Conservation (phyloP, 2,888 invertebrate genomes). For the Drosophila setosimentum region DNA sequence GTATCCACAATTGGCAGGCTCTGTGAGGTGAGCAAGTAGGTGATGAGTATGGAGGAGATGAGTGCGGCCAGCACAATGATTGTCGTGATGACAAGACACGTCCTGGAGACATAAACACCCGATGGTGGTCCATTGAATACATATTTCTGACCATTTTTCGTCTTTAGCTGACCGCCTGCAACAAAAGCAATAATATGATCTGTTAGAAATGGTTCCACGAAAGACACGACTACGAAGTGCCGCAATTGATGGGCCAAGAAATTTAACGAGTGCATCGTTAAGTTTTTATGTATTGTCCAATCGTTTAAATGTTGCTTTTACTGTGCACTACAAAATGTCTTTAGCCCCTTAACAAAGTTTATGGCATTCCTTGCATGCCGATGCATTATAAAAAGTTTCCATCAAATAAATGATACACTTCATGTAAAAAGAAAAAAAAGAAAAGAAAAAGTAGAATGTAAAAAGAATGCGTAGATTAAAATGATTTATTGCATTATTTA, state of each 20-base stretch:
- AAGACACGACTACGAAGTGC: conserved; percentile 20
- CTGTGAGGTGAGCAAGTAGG: conserved; percentile 83
- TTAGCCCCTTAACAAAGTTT: conserved; percentile 10
- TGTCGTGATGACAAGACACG: conserved; percentile 79
- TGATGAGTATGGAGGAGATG: conserved; percentile 81
- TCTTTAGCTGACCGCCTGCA: conserved; percentile 85
- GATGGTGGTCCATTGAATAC: conserved; percentile 84
- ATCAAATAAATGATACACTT: conserved; percentile 34
- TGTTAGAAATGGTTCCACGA: conserved; percentile 8
- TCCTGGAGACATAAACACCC: conserved; percentile 83
- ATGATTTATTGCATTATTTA: conserved; percentile 72
- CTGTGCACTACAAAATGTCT: conserved; percentile 50
- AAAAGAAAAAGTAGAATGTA: conserved; percentile 33
- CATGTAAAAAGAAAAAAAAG: too few species aligned
- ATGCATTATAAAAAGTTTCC: conserved; percentile 44
- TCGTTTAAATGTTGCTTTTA: conserved; percentile 33
- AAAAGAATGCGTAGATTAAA: conserved; percentile 47
- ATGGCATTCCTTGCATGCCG: conserved; percentile 48
- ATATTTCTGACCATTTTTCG: conserved; percentile 86
- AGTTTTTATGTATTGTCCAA: conserved; percentile 55
- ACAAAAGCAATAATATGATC: conserved; percentile 1
- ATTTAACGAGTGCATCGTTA: conserved; percentile 38
- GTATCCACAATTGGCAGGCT: conserved; percentile 37
- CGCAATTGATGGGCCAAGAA: conserved; percentile 18
- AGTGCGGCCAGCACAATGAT: conserved; percentile 78